These are phyloP conservation scores for Drosophila teissieri DNA, from an alignment of 1,140 invertebrate genomes.

Conservation along the genomic window DNA sequence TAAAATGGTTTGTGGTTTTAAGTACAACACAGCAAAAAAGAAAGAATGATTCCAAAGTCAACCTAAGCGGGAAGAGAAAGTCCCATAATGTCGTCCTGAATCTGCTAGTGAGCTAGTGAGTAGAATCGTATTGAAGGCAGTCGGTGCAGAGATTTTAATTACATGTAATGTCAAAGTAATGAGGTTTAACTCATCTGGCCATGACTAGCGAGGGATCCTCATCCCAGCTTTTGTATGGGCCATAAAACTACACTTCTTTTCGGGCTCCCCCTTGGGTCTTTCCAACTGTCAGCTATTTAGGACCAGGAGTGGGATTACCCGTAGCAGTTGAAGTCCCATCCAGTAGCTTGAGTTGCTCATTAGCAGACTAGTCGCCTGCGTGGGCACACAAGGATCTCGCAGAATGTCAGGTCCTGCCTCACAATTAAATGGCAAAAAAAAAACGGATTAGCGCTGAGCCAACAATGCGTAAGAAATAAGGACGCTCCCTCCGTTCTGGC, in stretches of 20 bases:
- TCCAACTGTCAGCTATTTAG: background rate
- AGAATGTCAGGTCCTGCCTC: slow-evolving; percentile 35
- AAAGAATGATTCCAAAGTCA: background rate
- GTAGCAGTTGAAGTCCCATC: slow-evolving; percentile 10
- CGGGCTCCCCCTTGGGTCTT: background rate
- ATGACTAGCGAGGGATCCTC: slow-evolving; percentile 8
- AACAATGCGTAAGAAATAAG: slow-evolving; percentile 60
- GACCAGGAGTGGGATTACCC: slow-evolving; percentile 24
- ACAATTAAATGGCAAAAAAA: slow-evolving; percentile 51
- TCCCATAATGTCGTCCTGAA: slow-evolving; percentile 4
- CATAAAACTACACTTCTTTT: slow-evolving; percentile 10
- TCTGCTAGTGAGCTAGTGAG: slow-evolving; percentile 23
- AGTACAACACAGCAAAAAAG: background rate
- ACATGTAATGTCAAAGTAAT: slow-evolving; percentile 71
- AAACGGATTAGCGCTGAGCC: slow-evolving; percentile 59
- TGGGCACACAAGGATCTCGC: slow-evolving; percentile 27
- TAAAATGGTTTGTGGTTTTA: background rate
- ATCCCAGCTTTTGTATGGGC: background rate
- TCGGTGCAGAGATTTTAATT: slow-evolving; percentile 64
- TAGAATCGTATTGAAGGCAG: slow-evolving; percentile 51
- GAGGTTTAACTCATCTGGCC: slow-evolving; percentile 51
- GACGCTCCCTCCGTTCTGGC: slow-evolving; percentile 14
- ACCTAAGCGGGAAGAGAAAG: background rate
- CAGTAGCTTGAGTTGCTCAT: slow-evolving; percentile 46
- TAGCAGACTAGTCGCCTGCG: slow-evolving; percentile 60